Evolutionary conservation across 1,140 invertebrate species (phyloP), one percentile per base, ranked within the genome.

Genomic region (Zaprionus capensis): DNA sequence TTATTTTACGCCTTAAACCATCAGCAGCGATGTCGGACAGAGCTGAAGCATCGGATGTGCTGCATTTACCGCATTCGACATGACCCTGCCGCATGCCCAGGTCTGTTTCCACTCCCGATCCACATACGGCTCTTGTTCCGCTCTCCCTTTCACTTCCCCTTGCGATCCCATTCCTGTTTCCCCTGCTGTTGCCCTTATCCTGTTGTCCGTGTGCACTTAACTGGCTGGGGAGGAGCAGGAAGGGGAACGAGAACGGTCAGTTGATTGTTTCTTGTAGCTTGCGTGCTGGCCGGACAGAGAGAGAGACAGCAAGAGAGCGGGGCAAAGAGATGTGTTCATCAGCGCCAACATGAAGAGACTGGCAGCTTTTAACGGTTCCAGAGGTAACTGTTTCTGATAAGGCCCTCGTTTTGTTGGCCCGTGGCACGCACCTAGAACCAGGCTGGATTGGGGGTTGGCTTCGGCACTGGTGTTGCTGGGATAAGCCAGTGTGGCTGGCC

Each of bases 41-140:
- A 59, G 55, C 31, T n/a, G 46, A 28, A 66, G 63, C 71, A 74
- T 58, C 76, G 71, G 76, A 78, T 78, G 69, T 76, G 69, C 74
- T 76, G 74, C 74, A 76, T 76, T 76, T 76, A 76, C 73, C 73
- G 73, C 73, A 71, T 76, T 88, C 84, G 84, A 88, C 77, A 71
- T 76, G 70, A 85, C 46, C 66, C 70, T 80, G 64, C 56, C 72
- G 56, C 68, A 17, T 51, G 17, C 49, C 58, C 28, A 34, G 31
- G 31, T 34, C 31, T 34, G 15, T 12, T 26, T 49, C 46, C 55
- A 14, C 7, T 51, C 46, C 22, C 22, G 49, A 49, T 49, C 46
- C 38, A 41, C 38, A 34, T 9, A 11, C 31, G 2, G 9, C 31
- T 34, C 31, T 34, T 34, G 31, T 34, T 34, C 31, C 31, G 31